Evolutionary conservation across 2,888 invertebrate species (phyloP), one percentile per base, ranked within the genome.

Genomic region (Chymomyza procnemis): DNA sequence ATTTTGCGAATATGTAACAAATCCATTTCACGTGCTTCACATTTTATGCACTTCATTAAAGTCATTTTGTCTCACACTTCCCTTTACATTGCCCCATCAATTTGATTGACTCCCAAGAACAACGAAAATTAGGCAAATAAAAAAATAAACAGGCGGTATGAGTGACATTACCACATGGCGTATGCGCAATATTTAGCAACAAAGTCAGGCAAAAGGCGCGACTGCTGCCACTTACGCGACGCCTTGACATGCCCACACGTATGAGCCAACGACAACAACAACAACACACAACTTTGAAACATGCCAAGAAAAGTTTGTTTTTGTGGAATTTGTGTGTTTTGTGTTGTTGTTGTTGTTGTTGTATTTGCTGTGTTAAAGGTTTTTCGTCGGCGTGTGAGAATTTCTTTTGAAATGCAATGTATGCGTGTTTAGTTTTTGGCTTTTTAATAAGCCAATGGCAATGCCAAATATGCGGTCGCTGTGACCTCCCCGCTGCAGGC

Each of bases 191-290:
- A 74, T 81, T 73, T 79, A 21, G 50, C 50, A 50, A 50, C 50
- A 50, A 50, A 18, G 16, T 50, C 9, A 50, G 50, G 19, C 50
- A 16, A 48, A 26, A 50, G 16, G 18, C 50, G 22, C 62, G 46
- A 54, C 50, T 50, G 19, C 67, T 69, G 69, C 70, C 73, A 79
- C 72, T 74, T 74, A 73, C 74, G 73, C 79, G 76, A 81, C 79
- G 85, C 81, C 81, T 82, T 82, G 84, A 81, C 81, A 78, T 82
- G 85, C 85, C 85, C 81, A 79, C 85, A 82, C 81, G 81, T 82
- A 74, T 66, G 9, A 9, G 68, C 62, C 75, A 22, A 68, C 59
- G 6, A 21, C 65, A 34, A 64, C 61, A 66, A 41, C 34, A 9
- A 41, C 71, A 64, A 72, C 71, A 77, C 68, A 84, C 81, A 80